Percentiles rank a stretch among this genome's conserved stretches.
These are phyloP conservation scores for Caenorhabditis remanei DNA, from an alignment of 1,140 invertebrate species.

Conservation along the genomic window DNA sequence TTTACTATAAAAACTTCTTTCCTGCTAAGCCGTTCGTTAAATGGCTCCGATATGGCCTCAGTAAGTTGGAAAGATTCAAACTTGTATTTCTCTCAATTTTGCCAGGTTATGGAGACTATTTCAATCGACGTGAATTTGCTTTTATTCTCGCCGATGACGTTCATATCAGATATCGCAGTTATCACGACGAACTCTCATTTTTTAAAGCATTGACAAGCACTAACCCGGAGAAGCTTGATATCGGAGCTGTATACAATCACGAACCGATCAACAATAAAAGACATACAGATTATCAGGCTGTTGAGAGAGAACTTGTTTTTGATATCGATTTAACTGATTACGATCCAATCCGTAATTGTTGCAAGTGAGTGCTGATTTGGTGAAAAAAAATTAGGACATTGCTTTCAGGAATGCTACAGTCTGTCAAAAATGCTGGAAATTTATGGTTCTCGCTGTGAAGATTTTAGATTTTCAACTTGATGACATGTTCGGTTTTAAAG, in stretches of 20 bases:
- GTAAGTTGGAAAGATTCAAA: conserved; percentile 55
- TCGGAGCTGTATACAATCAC: conserved; percentile 90
- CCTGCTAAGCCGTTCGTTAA: conserved; percentile 67
- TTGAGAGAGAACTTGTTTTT: conserved; percentile 93
- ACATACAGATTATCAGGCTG: conserved; percentile 80
- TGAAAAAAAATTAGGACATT: conserved; percentile 1
- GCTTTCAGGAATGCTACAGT: conserved; percentile 85
- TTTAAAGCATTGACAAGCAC: conserved; percentile 85
- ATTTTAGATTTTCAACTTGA: conserved; percentile 88
- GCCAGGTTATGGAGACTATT: conserved; percentile 79
- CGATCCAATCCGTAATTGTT: conserved; percentile 92
- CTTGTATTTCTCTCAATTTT: not conserved
- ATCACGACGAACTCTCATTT: conserved; percentile 86
- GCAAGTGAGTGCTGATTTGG: conserved; percentile 78
- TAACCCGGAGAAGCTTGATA: conserved; percentile 92
- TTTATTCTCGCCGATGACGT: conserved; percentile 94
- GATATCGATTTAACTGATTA: conserved; percentile 99
- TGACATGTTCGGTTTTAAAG: conserved; percentile 90
- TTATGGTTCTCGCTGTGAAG: conserved; percentile 92
- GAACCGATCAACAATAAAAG: conserved; percentile 82
- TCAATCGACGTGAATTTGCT: conserved; percentile 91
- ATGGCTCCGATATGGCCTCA: conserved; percentile 67
- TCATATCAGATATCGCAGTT: conserved; percentile 92
- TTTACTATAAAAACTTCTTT: conserved; percentile 67
- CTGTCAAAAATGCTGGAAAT: conserved; percentile 95